These are phyloP conservation scores for Prostheceraeus crozeri DNA, from an alignment of 2,888 invertebrate genomes.

Conservation along the genomic window DNA sequence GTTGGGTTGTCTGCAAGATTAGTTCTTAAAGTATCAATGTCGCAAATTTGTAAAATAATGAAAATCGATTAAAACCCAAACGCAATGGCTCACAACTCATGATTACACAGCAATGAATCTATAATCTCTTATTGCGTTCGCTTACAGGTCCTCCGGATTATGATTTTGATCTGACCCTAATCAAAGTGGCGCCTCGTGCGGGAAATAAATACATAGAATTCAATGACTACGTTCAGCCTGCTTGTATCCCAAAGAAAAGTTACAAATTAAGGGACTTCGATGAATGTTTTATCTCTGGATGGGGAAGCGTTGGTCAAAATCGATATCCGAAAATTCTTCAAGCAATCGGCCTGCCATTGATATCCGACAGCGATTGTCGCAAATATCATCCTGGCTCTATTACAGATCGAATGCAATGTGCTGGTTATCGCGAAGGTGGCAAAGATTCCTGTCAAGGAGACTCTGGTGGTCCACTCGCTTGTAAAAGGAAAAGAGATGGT, in stretches of 20 bases:
- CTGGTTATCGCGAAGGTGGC: not conserved
- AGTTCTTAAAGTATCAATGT: too few relatives aligned
- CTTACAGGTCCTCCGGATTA: too few relatives aligned
- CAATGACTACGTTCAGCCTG: constrained; percentile 66
- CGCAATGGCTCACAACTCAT: too few relatives aligned
- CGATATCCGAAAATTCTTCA: constrained; percentile 65
- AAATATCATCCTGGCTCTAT: constrained; percentile 64
- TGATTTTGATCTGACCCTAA: constrained; percentile 66
- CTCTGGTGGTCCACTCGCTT: constrained; percentile 23
- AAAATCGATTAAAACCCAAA: too few relatives aligned
- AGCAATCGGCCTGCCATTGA: constrained; percentile 66
- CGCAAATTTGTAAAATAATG: too few relatives aligned
- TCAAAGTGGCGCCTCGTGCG: constrained; percentile 59
- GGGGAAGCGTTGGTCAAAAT: too few relatives aligned
- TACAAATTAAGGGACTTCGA: constrained; percentile 54
- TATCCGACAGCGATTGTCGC: constrained; percentile 64
- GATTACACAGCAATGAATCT: too few relatives aligned
- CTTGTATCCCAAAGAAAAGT: constrained; percentile 65
- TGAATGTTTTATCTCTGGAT: constrained; percentile 71
- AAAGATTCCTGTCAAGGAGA: constrained; percentile 28
- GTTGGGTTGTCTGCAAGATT: too few relatives aligned
- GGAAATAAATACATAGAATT: constrained; percentile 59
- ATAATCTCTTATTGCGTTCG: too few relatives aligned
- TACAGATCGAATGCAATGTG: constrained; percentile 59
- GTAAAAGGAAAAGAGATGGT: not conserved